Conservation (phyloP, 2,888 invertebrate species). For the Agrochola litura region DNA sequence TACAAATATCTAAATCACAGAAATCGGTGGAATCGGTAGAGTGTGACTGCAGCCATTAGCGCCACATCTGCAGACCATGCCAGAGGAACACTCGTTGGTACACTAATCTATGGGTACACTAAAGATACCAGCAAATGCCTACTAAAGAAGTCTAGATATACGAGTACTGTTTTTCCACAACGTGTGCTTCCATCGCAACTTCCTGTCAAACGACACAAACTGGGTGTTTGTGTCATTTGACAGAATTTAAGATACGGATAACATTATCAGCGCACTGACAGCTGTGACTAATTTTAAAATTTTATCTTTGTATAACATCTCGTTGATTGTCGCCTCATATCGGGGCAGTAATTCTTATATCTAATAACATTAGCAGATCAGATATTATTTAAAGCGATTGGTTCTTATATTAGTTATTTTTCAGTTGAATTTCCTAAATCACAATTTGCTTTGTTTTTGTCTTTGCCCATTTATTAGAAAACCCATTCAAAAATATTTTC, state of each 20-base stretch:
- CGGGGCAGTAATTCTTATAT: constrained; percentile 17
- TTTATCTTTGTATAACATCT: constrained; percentile 61
- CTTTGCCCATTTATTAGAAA: constrained; percentile 34
- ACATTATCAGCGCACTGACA: constrained; percentile 2
- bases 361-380: background rate
- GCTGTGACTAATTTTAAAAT: constrained; percentile 23
- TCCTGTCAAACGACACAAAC: background rate
- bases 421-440: constrained; percentile 34
- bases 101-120: too few relatives aligned
- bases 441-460: constrained; percentile 11
- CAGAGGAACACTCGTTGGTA: background rate
- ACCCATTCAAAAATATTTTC: constrained; percentile 19
- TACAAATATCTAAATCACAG: background rate
- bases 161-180: background rate
- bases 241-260: background rate
- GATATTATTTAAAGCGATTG: background rate
- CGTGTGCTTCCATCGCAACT: background rate
- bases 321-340: constrained; percentile 26
- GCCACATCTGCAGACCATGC: background rate
- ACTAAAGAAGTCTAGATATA: background rate
- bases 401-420: constrained; percentile 21
- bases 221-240: background rate
- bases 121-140: background rate
- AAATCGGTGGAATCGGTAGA: background rate
- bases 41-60: background rate